These are phyloP conservation scores for Vombatus ursinus DNA, from an alignment of 2,113 vertebrate species.

Conservation along the genomic window DNA sequence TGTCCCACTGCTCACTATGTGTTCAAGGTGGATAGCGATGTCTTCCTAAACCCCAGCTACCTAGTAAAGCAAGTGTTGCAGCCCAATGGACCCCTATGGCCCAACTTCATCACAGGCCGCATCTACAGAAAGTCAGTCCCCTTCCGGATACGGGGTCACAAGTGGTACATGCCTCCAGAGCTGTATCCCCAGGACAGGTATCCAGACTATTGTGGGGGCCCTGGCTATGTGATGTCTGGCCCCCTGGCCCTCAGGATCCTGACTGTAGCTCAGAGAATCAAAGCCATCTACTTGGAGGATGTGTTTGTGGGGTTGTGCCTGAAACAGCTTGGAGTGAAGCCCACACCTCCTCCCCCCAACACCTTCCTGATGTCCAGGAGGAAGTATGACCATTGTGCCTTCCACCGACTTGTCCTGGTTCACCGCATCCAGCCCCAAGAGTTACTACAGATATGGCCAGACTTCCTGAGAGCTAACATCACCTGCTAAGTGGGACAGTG, in stretches of 20 bases:
- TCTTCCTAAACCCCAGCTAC: not conserved
- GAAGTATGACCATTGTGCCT: constrained; percentile 83
- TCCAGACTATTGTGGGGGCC: constrained; percentile 83
- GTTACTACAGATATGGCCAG: constrained; percentile 80
- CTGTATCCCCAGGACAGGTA: constrained; percentile 69
- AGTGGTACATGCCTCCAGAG: not conserved
- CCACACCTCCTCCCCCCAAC: constrained; percentile 75
- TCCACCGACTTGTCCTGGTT: constrained; percentile 76
- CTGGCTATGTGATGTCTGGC: constrained; percentile 84
- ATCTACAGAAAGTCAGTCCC: constrained; percentile 19
- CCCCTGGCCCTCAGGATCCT: constrained; percentile 59
- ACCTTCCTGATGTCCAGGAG: constrained; percentile 77
- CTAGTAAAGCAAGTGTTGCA: not conserved
- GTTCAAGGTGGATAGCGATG: not conserved
- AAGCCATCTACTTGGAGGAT: not conserved
- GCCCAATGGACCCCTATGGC: not conserved
- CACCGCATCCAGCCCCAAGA: constrained; percentile 79
- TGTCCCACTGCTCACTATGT: not conserved
- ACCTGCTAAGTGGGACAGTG: constrained; percentile 69
- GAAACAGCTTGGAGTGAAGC: constrained; percentile 71
- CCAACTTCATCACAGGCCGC: constrained; percentile 78
- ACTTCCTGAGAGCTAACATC: constrained; percentile 73
- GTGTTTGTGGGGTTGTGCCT: constrained; percentile 84
- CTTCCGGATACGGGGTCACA: constrained; percentile 29
- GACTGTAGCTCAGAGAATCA: not conserved